Evolutionary conservation across 2,797 vertebrate species (phyloP), one percentile per base, ranked within the genome.

Genomic region (Crocidura indochinensis): DNA sequence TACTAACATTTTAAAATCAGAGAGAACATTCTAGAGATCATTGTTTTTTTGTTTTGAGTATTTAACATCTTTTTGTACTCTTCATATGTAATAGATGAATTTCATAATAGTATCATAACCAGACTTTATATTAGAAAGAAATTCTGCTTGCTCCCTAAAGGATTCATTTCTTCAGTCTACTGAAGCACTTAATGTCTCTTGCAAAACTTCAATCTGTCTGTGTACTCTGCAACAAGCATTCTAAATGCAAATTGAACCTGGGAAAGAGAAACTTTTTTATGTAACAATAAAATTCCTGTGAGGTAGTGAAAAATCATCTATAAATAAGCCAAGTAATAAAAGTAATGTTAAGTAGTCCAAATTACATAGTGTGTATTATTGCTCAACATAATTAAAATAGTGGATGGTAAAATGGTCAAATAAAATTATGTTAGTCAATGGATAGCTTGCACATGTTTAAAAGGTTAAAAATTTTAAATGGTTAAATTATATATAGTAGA

Each of bases 241-340:
- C n/a, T 91, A 72, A 86, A 84, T 87, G 12, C 24, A 92, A 94
- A 94, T 47, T 47, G 62, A 49, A 2, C 10, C 27, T 24, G 60
- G 8, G 22, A 91, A 20, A 24, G 20, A 6, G 53, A 91, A 26
- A 67, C 68, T 72, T 64, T 17, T 65, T 65, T 65, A 26, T 65
- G 10, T 27, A 65, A 65, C 15, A 72, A 82, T 68, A 19, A 46
- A 81, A n/a, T 49, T 27, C 0, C 26, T n/a, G 49, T 7, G 60
- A 73, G 71, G 7, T 80, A 15, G 90, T 67, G 15, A 64, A 74
- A 3, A 85, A 84, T 12, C 68, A 49, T 9, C 24, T 87, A 67
- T 64, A 84, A 78, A 69, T 82, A 78, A 72, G 31, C 1, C 1
- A 92, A 91, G 38, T 49, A 87, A 46, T 77, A 78, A 77, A 86